Base-by-base conservation (phyloP, 1,140 invertebrate genomes). In the Zophobas atratus region DNA sequence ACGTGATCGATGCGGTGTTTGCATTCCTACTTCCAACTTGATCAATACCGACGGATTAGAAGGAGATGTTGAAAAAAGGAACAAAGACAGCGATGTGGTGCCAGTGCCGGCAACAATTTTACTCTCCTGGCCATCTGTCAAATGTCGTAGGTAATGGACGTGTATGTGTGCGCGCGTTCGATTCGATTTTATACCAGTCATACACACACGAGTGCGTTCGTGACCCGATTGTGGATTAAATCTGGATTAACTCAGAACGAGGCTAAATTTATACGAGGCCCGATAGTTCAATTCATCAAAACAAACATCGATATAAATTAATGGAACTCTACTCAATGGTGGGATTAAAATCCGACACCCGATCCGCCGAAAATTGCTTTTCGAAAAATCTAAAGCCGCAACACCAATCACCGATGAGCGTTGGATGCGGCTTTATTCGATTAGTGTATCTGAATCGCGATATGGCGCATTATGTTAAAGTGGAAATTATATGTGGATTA, bases 301-400 rank as follows among this genome's bases (percentile, higher is more conserved):
- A 67, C 60, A 67, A 67, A 67, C 60, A 67, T 67, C 60, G 60
- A 67, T 67, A 67, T 67, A 67, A 67, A 67, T 67, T 67, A 67
- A 67, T 67, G 60, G 60, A 67, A 67, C 60, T 67, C 43, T 60
- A 60, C 56, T 60, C 56, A 60, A 60, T 60, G 35, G 56, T 8
- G 34, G 56, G 56, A 60, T 60, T 60, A 60, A 60, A 60, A 60
- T 60, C 36, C n/a, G 56, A 60, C 56, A 43, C 20, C 39, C 38
- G 39, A 67, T 67, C 39, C 60, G 43, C 43, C 60, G 60, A 43
- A 60, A 67, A 67, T 67, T 67, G 20, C 8, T 67, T 67, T 67
- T 67, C n/a, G 38, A 43, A 67, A 67, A 67, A 67, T 67, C 60
- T 32, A 39, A 57, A 57, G 55, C 55, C 55, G 55, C 56, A 60